phyloP scores from a whole-genome alignment of 2,888 invertebrate genomes.

The Willowsia nigromaculata region DNA sequence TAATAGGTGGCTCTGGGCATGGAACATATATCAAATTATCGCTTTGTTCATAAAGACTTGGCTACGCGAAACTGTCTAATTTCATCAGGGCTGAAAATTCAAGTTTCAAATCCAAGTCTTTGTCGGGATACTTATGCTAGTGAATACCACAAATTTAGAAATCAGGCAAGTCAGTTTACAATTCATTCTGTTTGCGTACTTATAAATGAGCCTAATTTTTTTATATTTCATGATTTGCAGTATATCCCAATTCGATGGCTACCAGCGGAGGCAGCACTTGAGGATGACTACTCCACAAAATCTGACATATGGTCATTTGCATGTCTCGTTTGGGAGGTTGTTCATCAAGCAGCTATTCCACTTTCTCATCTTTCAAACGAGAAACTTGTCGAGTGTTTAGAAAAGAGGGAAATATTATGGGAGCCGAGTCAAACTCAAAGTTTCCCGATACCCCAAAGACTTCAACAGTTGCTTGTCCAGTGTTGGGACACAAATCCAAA shows the following conservation, averaged over 20 bases:
- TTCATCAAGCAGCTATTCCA: slow-evolving; percentile 89
- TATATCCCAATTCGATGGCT: slow-evolving; percentile 94
- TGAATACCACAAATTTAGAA: slow-evolving; percentile 93
- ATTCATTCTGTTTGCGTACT: no score
- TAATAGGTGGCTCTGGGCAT: slow-evolving; percentile 89
- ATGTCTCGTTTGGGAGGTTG: slow-evolving; percentile 94
- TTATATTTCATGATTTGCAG: slow-evolving; percentile 81
- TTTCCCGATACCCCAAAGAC: slow-evolving; percentile 57
- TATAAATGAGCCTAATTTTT: no score
- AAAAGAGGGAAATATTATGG: slow-evolving; percentile 80
- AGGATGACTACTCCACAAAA: slow-evolving; percentile 94
- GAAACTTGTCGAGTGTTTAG: slow-evolving; percentile 85
- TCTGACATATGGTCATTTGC: slow-evolving; percentile 96
- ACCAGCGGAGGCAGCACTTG: slow-evolving; percentile 92
- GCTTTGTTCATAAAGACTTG: slow-evolving; percentile 94
- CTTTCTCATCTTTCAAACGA: slow-evolving; percentile 89
- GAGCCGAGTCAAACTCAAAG: slow-evolving; percentile 61
- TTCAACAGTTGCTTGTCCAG: slow-evolving; percentile 70
- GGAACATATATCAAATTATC: slow-evolving; percentile 87
- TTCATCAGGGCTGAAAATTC: slow-evolving; percentile 88
- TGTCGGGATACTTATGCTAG: slow-evolving; percentile 92
- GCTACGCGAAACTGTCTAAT: slow-evolving; percentile 95
- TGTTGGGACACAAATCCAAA: slow-evolving; percentile 77
- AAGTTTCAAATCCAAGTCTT: slow-evolving; percentile 90
- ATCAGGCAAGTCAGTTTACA: slow-evolving; percentile 86